Percentiles rank a stretch among this genome's conserved stretches.
Conservation (phyloP, 2,888 invertebrate species). For the Acrocyrtus sp. region DNA sequence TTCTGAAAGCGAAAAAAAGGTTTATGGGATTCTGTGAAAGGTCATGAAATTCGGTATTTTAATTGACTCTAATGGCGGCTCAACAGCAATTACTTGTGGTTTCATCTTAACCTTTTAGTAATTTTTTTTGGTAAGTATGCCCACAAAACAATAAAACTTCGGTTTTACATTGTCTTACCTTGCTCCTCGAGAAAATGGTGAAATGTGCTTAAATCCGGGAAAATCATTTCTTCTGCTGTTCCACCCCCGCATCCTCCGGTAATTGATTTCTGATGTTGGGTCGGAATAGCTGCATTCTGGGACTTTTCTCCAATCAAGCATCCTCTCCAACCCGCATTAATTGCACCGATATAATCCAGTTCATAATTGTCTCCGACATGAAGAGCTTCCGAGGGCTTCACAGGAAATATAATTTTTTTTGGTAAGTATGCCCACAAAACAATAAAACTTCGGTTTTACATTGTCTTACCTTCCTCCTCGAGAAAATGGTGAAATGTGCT, state of each 20-base stretch:
- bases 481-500: constrained; percentile 25
- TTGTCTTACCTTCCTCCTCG: constrained; percentile 6
- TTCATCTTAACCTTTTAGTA: constrained; percentile 36
- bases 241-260: too few species aligned
- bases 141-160: neutral
- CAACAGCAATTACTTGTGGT: constrained; percentile 35
- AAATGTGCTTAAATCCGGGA: constrained; percentile 24
- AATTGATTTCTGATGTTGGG: too few species aligned
- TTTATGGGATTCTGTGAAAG: constrained; percentile 34
- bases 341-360: constrained; percentile 83
- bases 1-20: constrained; percentile 2
- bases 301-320: too few species aligned
- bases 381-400: constrained; percentile 74
- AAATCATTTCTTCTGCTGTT: neutral
- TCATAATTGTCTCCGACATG: constrained; percentile 85
- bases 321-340: constrained; percentile 77
- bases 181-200: constrained; percentile 10
- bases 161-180: constrained; percentile 9
- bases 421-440: neutral
- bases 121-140: neutral
- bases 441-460: neutral
- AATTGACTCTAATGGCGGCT: constrained; percentile 45
- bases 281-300: too few species aligned
- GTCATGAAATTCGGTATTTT: constrained; percentile 41
- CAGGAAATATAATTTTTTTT: constrained; percentile 59